Conservation (phyloP, 1,140 invertebrate genomes). For the Diabrotica undecimpunctata region DNA sequence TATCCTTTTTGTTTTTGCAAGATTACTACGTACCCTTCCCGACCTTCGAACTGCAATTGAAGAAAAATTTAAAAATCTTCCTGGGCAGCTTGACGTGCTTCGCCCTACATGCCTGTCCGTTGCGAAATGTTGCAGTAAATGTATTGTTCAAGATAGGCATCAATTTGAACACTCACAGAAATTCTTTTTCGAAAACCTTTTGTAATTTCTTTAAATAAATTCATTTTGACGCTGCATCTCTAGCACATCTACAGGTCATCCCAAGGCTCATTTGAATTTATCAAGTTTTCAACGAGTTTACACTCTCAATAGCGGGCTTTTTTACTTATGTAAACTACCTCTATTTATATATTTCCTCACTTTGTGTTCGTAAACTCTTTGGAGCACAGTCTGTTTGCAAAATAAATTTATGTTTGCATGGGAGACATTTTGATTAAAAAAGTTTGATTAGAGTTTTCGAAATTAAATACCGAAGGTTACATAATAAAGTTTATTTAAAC, state of each 20-base stretch:
- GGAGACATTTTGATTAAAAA: slow-evolving; percentile 1
- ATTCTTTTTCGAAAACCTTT: no score
- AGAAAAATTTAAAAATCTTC: no score
- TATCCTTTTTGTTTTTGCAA: no score
- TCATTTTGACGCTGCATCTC: neutral
- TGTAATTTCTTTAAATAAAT: neutral
- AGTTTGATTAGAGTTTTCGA: neutral
- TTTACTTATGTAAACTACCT: no score
- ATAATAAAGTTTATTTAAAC: neutral
- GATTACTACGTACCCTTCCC: no score
- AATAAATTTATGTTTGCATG: slow-evolving; percentile 1
- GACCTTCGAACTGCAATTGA: no score
- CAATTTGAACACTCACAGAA: neutral
- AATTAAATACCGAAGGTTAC: neutral
- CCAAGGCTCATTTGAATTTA: no score
- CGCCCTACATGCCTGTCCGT: neutral
- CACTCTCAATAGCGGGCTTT: no score
- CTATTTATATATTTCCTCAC: neutral
- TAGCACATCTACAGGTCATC: no score
- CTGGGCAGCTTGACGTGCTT: neutral
- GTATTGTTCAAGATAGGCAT: neutral
- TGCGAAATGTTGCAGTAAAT: neutral
- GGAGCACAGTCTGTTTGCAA: neutral
- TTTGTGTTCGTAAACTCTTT: neutral
- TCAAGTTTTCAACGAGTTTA: no score